Base-by-base conservation (phyloP, 2,888 invertebrate genomes). In the Branchellion lobata region DNA sequence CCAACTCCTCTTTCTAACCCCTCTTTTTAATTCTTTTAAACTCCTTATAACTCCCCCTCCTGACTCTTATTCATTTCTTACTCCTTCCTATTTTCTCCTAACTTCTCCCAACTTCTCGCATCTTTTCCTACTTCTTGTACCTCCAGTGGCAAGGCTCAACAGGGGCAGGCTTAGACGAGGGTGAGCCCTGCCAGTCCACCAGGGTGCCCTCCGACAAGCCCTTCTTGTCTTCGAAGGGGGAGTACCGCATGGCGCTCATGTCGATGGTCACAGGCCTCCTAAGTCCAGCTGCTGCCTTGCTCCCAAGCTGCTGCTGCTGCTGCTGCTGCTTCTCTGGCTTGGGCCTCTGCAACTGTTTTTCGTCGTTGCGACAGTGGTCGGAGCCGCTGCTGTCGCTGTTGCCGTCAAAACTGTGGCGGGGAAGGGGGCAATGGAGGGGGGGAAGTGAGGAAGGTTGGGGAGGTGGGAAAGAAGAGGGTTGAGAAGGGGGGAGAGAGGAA, bases 151-250 rank as follows among this genome's bases (percentile, higher is more conserved):
- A 24, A 5, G 61, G n/a, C 8, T 8, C 14, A 8, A 57, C 3
- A 5, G 8, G 14, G 8, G n/a, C 61, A 8, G 61, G 53, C 21
- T 0, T 24, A 21, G 24, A 24, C 14, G 1, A 69, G 21, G 47
- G 40, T n/a, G 61, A n/a, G 36, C 57, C 40, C 34, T 57, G 53
- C 77, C 77, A 77, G 31, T 77, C 53, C n/a, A 77, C 34, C 21
- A 51, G 21, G 31, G 77, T 33, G 18, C 57, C 31, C 34, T 61
- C 36, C 11, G 36, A n/a, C 33, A 77, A 24, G 53, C 34, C 65
- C 24, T 40, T n/a, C 36, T 57, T 77, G 36, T 77, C 65, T 61
- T 77, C 77, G 36, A 77, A 65, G 24, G 53, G 29, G 24, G 77
- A 77, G 77, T 57, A 77, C 18, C 77, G 31, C 36, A 57, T 53